Base-by-base conservation (phyloP, 2,888 invertebrate species). In the Raillietiella orientalis region DNA sequence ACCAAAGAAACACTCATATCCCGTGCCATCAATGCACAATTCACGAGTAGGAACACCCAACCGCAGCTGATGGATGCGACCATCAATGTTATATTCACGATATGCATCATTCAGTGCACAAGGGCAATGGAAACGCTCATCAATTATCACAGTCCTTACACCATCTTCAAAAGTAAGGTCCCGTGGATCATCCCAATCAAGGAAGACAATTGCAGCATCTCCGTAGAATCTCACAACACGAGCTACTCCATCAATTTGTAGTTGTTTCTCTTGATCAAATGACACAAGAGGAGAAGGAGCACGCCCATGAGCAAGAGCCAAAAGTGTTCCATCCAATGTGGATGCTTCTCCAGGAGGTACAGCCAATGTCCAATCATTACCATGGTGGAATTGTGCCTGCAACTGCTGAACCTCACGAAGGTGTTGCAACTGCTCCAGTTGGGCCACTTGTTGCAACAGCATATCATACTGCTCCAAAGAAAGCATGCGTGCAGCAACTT, bases 1-100 rank as follows among this genome's bases (percentile, higher is more conserved):
- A 16, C 74, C 79, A 43, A 93, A 93, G 45, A 69, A 72, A 37
- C 79, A 74, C 42, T 84, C 84, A 44, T 66, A 84, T 54, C 74
- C 71, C 31, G 64, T 56, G 5, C 69, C 69, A 42, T 93, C 75
- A 24, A 96, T 64, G 38, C 65, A 74, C 17, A 93, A 50, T 40
- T 90, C 87, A 27, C 82, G 57, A 0, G 82, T 77, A 0, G 84
- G 84, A 8, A 74, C 74, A 10, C 90, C 90, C 35, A 87, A 66
- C 35, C 69, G 61, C 19, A 90, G 65, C 31, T 65, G 60, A 33
- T 49, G 47, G 19, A 38, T 33, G 26, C 38, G 37, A 25, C 45
- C 47, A 27, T 49, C 42, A 24, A 49, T 42, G n/a, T 30, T 29
- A n/a, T 45, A 31, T 8, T 16, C 12, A 13, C 14, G 16, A 12